Conservation (phyloP, 2,888 invertebrate genomes). For the Mystacides longicornis region DNA sequence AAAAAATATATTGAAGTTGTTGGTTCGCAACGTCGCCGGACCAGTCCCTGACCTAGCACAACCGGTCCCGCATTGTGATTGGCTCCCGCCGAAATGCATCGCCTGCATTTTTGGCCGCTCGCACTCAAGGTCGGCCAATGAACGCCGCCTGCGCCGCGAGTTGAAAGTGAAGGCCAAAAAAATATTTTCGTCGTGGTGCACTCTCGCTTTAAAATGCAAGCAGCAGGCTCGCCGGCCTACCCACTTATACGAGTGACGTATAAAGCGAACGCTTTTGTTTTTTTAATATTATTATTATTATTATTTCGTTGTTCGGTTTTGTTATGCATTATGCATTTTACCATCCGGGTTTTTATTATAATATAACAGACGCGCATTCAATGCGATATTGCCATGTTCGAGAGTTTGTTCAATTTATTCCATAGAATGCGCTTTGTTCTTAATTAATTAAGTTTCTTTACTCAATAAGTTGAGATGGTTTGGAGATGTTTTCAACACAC, state of each 20-base stretch:
- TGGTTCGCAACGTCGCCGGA: not conserved
- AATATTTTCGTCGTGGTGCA: not conserved
- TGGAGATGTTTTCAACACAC: too few species aligned
- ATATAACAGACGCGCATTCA: not conserved
- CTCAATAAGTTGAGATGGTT: too few species aligned
- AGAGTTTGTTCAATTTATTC: too few species aligned
- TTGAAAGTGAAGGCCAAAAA: constrained; percentile 11
- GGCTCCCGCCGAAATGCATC: constrained; percentile 9
- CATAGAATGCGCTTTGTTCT: too few species aligned
- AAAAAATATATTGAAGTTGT: not conserved
- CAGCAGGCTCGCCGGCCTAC: not conserved
- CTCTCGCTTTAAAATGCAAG: too few species aligned
- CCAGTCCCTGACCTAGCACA: constrained; percentile 10
- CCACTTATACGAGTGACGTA: not conserved
- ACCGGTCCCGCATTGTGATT: not conserved
- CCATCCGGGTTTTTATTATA: not conserved
- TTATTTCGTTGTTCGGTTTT: too few species aligned
- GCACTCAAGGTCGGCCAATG: constrained; percentile 14
- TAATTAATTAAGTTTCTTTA: too few species aligned
- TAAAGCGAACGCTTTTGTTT: constrained; percentile 1
- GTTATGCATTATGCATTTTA: not conserved
- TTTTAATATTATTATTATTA: too few species aligned
- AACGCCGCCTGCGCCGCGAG: constrained; percentile 1
- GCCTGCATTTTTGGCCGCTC: constrained; percentile 11
- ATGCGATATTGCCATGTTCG: too few species aligned